These are phyloP conservation scores for Otolemur garnettii DNA, from an alignment of 2,113 vertebrate genomes.

Conservation along the genomic window DNA sequence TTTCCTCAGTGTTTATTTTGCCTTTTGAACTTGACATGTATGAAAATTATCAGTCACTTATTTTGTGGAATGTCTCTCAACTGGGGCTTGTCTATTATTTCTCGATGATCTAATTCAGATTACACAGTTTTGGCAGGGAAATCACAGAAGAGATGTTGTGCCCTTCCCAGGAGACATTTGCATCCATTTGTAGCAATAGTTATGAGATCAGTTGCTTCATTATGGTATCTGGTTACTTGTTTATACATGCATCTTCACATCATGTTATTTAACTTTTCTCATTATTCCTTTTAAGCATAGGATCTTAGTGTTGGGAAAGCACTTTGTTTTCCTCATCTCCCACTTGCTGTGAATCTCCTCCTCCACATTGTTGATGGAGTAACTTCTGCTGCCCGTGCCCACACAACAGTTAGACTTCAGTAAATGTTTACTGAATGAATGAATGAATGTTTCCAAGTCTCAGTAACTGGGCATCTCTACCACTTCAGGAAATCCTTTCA, in stretches of 20 bases:
- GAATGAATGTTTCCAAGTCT: not conserved
- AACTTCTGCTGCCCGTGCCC: not conserved
- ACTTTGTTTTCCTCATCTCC: not conserved
- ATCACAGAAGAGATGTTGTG: not conserved
- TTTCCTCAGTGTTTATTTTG: slow-evolving; percentile 32
- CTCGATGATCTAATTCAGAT: not conserved
- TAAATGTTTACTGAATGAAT: slow-evolving; percentile 3
- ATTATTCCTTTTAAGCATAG: not conserved
- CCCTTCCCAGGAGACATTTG: not conserved
- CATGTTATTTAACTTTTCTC: not conserved
- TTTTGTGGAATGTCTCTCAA: not conserved
- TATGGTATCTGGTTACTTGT: not conserved
- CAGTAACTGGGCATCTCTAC: not conserved
- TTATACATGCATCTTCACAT: not conserved
- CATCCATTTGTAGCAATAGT: not conserved
- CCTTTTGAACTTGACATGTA: slow-evolving; percentile 18
- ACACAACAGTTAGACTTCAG: not conserved
- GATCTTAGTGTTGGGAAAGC: not conserved
- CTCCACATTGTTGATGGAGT: not conserved
- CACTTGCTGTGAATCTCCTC: not conserved
- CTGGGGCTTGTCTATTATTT: not conserved
- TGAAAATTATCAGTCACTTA: not conserved
- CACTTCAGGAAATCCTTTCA: not conserved
- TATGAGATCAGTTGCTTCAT: not conserved
- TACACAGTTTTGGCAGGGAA: not conserved